Conservation (phyloP, 2,113 vertebrate genomes). For the Polyodon spathula region DNA sequence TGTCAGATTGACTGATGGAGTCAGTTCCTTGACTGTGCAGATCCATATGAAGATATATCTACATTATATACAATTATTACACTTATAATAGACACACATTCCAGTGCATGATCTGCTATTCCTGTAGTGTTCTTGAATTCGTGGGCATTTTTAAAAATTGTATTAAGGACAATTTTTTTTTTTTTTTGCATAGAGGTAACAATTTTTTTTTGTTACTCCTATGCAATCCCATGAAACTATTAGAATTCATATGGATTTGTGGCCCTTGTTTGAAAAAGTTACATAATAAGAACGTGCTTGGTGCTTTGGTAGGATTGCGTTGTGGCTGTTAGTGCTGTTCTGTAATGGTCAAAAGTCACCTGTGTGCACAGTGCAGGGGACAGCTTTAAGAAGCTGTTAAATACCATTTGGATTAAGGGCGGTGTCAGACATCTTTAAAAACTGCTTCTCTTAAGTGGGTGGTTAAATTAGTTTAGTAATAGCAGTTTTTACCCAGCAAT, state of each 20-base stretch:
- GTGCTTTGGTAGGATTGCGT: constrained; percentile 10
- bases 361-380: not conserved
- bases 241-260: too few species aligned
- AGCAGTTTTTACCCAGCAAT: too few species aligned
- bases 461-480: too few species aligned
- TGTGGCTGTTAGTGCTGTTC: constrained; percentile 18
- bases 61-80: not conserved
- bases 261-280: not conserved
- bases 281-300: constrained; percentile 33
- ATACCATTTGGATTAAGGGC: constrained; percentile 21
- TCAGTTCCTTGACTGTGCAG: too few species aligned
- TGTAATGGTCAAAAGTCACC: constrained; percentile 22
- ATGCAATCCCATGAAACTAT: not conserved
- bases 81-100: not conserved
- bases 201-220: not conserved
- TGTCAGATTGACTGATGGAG: not conserved
- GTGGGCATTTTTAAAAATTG: not conserved
- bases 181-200: too few species aligned
- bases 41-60: not conserved
- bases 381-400: constrained; percentile 21
- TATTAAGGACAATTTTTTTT: not conserved
- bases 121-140: not conserved
- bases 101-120: not conserved
- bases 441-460: constrained; percentile 6
- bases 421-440: constrained; percentile 22